These are phyloP conservation scores for Halictus quadricinctus DNA, from an alignment of 2,888 invertebrate genomes.

Conservation along the genomic window DNA sequence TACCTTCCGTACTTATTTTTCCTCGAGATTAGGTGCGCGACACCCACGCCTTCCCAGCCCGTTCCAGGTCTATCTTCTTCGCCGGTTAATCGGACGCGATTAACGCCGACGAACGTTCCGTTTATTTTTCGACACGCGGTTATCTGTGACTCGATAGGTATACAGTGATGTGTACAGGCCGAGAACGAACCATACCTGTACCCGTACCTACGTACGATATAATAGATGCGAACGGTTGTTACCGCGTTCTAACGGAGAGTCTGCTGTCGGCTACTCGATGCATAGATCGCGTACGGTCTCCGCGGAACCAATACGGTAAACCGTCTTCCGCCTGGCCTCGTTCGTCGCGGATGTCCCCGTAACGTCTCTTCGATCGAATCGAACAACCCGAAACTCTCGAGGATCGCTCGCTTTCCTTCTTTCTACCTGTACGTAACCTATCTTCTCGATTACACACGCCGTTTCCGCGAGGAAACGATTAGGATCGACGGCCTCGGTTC, in stretches of 20 bases:
- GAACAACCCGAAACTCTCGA: not conserved
- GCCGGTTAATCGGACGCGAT: not conserved
- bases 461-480: not conserved
- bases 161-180: not conserved
- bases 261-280: conserved; percentile 22
- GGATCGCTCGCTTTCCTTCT: not conserved
- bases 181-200: not conserved
- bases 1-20: not conserved
- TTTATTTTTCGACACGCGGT: conserved; percentile 14
- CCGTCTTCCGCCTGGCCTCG: conserved; percentile 37
- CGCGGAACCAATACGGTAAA: conserved; percentile 32
- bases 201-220: not conserved
- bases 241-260: conserved; percentile 9
- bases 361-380: not conserved
- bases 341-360: conserved; percentile 21
- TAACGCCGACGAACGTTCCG: not conserved
- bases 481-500: not conserved
- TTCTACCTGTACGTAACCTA: too few species aligned
- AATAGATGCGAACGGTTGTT: not conserved
- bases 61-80: not conserved
- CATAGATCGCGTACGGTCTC: conserved; percentile 9
- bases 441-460: too few species aligned
- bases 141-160: conserved; percentile 22
- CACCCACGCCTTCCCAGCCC: not conserved
- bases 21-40: not conserved